Evolutionary conservation across 2,888 invertebrate genomes (phyloP), one percentile per base, ranked within the genome.

Genomic region (Lasioglossum villosulum): DNA sequence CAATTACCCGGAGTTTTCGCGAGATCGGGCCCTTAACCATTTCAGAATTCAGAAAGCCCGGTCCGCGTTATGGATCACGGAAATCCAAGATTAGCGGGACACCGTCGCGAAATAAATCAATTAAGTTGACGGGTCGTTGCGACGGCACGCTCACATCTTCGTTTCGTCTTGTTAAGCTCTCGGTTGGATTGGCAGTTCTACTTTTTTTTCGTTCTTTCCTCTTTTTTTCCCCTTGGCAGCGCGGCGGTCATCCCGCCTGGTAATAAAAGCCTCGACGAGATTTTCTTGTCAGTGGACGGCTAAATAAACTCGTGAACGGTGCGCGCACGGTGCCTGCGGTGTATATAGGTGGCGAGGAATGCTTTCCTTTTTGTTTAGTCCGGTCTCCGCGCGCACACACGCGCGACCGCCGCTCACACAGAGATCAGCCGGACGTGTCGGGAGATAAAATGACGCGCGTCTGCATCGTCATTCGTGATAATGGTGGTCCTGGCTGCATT

Each of bases 381-480:
- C 77, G 19, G 66, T 59, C 66, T n/a, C 77, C 70, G 59, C n/a
- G 78, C 37, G 27, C 37, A n/a, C 68, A 37, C 39, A 10, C 68
- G 23, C 45, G 42, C 63, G 30, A 27, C 14, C 30, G 16, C 2
- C 45, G 16, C 42, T 48, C 66, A 42, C 19, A 70, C 59, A 88
- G 83, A 90, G 83, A 79, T 83, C 80, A 78, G 59, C 87, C 79
- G 85, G 89, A 86, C 83, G 86, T 80, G 89, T 84, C 82, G 87
- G 59, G 89, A 90, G 89, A 89, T 92, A 91, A 91, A 93, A 93
- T 92, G 90, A 92, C 91, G 90, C 87, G 88, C 89, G 91, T 89
- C 88, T 92, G 93, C 93, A 91, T 90, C 92, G 93, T 93, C 93
- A 93, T 93, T 91, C 90, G 90, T 88, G 89, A 91, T 94, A 93